phyloP scores from a whole-genome alignment of 2,888 invertebrate genomes.

The Drosophila gaucha region DNA sequence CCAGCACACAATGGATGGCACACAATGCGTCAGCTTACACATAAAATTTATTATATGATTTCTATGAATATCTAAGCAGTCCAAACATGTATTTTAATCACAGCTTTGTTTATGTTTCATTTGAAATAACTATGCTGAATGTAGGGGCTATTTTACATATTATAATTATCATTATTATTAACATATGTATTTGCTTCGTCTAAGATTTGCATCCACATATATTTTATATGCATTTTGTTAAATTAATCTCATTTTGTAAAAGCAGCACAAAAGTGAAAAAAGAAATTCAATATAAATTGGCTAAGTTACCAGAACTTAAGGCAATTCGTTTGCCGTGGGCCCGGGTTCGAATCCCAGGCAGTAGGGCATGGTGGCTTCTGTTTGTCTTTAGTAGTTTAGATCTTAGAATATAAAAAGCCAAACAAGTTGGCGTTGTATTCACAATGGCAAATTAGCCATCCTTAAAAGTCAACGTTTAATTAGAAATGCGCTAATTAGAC shows the following conservation, averaged over 20 bases:
- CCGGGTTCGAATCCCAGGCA: too few relatives aligned
- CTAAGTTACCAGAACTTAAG: too few relatives aligned
- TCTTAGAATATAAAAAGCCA: too few relatives aligned
- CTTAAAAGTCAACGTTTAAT: too few relatives aligned
- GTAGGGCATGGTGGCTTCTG: too few relatives aligned
- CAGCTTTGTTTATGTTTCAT: slow-evolving; percentile 1
- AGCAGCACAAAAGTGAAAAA: too few relatives aligned
- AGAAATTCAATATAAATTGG: too few relatives aligned
- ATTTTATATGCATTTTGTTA: background rate
- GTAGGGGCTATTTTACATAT: background rate
- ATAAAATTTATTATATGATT: slow-evolving; percentile 67
- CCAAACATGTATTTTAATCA: slow-evolving; percentile 4
- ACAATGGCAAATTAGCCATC: too few relatives aligned
- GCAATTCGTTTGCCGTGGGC: too few relatives aligned
- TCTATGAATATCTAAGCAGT: slow-evolving; percentile 59
- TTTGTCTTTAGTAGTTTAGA: too few relatives aligned
- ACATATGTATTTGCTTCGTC: background rate
- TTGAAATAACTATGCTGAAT: background rate
- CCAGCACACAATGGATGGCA: slow-evolving; percentile 13
- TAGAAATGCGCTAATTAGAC: too few relatives aligned
- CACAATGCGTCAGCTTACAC: slow-evolving; percentile 34
- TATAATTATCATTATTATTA: background rate
- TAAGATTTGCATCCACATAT: background rate
- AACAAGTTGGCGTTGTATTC: too few relatives aligned
- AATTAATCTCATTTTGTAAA: background rate